Evolutionary conservation across 2,888 invertebrate species (phyloP), one percentile per base, ranked within the genome.

Genomic region (Cheilosia grossa): DNA sequence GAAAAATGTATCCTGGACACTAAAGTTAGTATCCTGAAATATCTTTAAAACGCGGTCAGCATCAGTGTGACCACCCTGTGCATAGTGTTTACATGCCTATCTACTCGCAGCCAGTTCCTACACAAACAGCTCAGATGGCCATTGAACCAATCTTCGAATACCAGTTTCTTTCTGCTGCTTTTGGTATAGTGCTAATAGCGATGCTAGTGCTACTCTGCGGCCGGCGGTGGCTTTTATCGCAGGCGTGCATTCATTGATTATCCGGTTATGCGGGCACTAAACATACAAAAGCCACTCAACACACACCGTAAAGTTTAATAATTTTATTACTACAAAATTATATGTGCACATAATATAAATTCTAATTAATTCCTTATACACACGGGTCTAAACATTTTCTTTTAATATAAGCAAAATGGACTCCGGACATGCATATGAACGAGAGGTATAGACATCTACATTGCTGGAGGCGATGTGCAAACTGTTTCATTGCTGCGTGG

Each of bases 101-200:
- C n/a, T 42, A 3, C 27, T 40, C 17, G 27, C 21, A 51, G 33
- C 17, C 15, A 53, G 40, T 53, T 64, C 49, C 49, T 37, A 49
- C 56, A 63, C 27, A 6, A 81, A 81, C 63, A 81, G 58, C 74
- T 81, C 75, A 17, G 67, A 74, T 74, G 81, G 81, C 81, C 81
- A 75, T 81, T 81, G 81, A 81, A 81, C 81, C 75, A 81, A 67
- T 75, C 69, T 56, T 33, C 54, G 56, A 63, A 81, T 67, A 81
- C 81, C 81, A 75, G 81, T 81, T 81, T 74, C 13, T 54, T 61
- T 54, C 42, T 47, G 37, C 47, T 67, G 33, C 67, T 63, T 61
- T 56, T 70, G 63, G 27, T 63, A 27, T 27, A 54, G 49, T 56
- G 78, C 30, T 70, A 59, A 27, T 69, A 54, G 19, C 30, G 13